phyloP scores from a whole-genome alignment of 2,113 vertebrate species.

The Thoracochromis brauschi region DNA sequence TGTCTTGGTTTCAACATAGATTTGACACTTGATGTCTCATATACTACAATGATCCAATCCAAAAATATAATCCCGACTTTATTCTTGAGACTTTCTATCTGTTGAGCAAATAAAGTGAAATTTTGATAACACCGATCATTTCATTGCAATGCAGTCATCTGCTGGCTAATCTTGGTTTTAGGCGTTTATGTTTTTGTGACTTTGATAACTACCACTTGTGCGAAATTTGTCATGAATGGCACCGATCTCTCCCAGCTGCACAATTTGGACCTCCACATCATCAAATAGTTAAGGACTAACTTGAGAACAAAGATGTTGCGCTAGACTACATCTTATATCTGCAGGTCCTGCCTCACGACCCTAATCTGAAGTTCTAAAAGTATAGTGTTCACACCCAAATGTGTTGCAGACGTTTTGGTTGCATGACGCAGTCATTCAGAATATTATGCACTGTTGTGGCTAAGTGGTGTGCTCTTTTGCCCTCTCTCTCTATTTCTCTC shows the following conservation, averaged over 20 bases:
- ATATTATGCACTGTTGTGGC: not conserved
- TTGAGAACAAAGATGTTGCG: not conserved
- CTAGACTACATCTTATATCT: not conserved
- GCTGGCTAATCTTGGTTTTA: not conserved
- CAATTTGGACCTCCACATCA: not conserved
- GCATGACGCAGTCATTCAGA: not conserved
- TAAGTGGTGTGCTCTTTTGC: not conserved
- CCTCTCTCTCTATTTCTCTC: not conserved
- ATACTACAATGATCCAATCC: not conserved
- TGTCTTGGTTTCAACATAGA: not conserved
- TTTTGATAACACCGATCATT: not conserved
- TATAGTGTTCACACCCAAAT: not conserved
- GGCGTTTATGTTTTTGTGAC: not conserved
- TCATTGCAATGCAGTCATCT: not conserved
- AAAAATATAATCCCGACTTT: not conserved
- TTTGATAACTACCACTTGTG: not conserved
- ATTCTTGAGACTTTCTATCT: not conserved
- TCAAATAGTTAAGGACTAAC: not conserved
- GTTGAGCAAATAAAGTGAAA: not conserved
- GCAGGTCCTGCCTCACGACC: not conserved
- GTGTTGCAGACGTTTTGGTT: not conserved
- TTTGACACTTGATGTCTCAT: not conserved
- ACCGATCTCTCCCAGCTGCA: not conserved
- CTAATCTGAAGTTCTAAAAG: not conserved
- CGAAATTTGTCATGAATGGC: not conserved